Base-by-base conservation (phyloP, 2,888 invertebrate genomes). In the Netelia virgata region DNA sequence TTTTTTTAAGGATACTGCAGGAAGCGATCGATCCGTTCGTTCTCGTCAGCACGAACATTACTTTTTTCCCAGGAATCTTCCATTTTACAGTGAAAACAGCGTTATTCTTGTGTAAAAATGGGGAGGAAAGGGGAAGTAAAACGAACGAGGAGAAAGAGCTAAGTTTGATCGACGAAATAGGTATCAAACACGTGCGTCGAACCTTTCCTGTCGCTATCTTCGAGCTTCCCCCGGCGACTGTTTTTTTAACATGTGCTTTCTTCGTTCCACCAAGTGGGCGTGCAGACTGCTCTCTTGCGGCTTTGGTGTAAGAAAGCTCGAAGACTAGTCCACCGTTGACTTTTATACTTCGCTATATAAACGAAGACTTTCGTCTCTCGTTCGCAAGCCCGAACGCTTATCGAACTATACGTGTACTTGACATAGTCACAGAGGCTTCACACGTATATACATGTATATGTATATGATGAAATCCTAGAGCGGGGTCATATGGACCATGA, bases 11-110 rank as follows among this genome's bases (percentile, higher is more conserved):
- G 55, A 55, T 68, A 77, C 41, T 61, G 28, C 57, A 57, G 68
- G 47, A 76, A 80, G 36, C 80, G 75, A 84, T 84, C 84, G 84
- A 84, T 84, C 68, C 20, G 73, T 53, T 57, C 18, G 72, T 68
- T 36, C 79, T 64, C 70, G 63, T 57, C 28, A 20, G n/a, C 43
- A 72, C 76, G 66, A 73, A 73, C 47, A 36, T 55, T 57, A 63
- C 10, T 61, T 69, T 53, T 61, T 47, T 47, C 53, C 55, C 61
- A 63, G 36, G 59, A 73, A 69, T 57, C 18, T 79, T 16, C 64
- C 36, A 61, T 77, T 81, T 70, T 64, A 8, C 43, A 64, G 59
- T 53, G n/a, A 50, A 81, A 57, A 10, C 53, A 41, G 70, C 50
- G 28, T 84, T 74, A 74, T 68, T 73, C 61, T 43, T 2, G 43